Base-by-base conservation (phyloP, 2,797 vertebrate genomes). In the Linurgus olivaceus region DNA sequence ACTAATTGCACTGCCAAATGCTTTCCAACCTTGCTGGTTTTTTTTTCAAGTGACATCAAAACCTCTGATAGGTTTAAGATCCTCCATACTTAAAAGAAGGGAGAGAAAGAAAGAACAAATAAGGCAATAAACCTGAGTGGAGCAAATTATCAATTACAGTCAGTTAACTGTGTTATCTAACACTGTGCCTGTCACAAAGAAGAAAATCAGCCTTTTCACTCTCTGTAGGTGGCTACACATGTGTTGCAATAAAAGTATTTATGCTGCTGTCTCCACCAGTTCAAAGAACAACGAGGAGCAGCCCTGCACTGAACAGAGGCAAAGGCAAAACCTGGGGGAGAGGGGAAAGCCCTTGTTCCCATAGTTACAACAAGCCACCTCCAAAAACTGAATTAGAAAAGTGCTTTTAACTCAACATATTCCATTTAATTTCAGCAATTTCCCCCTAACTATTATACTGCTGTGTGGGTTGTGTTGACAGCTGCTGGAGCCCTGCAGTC, bases 1-100 rank as follows among this genome's bases (percentile, higher is more conserved):
- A 96, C 95, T 97, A 97, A 97, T 95, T 96, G 72, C 76, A 52
- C 91, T 97, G 90, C 75, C 96, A 96, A 83, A 95, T 96, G 67
- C 91, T 95, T 96, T 96, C 48, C 74, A 80, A 82, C 94, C 88
- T 96, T 93, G 59, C 84, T 76, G 90, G 1, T 5, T 85, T 96
- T 67, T 67, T 97, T 83, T 89, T 17, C 8, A 96, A 96, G 73
- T 93, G 81, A 80, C 94, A 88, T 97, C 96, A 96, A 97, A 95
- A 97, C 65, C 37, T 28, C 71, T 92, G 93, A 84, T 81, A 93
- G 74, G 58, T 93, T 96, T 93, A 88, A 90, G 63, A 72, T 74
- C 26, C 86, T 93, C 89, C 82, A 73, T 93, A 90, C 93, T 96
- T 76, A 93, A 88, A 91, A 97, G 92, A 95, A 95, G 23, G 79